Evolutionary conservation across 2,797 vertebrate genomes (phyloP), one percentile per base, ranked within the genome.

Genomic region (Brachyalestes nurse): DNA sequence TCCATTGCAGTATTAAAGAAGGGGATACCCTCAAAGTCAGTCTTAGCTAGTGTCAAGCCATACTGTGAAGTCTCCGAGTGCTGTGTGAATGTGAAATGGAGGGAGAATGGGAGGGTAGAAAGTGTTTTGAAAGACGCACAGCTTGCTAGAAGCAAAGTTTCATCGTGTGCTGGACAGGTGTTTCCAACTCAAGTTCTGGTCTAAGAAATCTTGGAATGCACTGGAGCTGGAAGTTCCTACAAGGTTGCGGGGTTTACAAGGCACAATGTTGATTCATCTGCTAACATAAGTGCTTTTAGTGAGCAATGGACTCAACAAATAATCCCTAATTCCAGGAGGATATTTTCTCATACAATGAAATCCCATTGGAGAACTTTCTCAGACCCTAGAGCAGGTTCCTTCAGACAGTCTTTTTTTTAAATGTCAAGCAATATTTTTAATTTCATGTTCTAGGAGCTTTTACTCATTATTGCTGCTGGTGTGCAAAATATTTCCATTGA

Each of bases 1-100:
- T 80, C 80, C 0, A 28, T 28, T 62, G 77, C 83, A 47, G 75
- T 75, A 74, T 86, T 80, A 64, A 82, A 82, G 64, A 53, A 53
- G 34, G 64, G 60, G 53, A 84, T 78, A 38, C 70, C 73, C 72
- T 79, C 25, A 78, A 83, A 81, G 71, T 57, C 21, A 17, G 38
- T 25, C 75, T 53, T 42, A 67, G 5, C 17, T 42, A 58, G 70
- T 42, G 21, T 74, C 61, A 66, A 40, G 62, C 25, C 21, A 8
- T 78, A 49, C 25, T 55, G 64, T 73, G 57, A 61, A 67, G 79
- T 73, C 81, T 6, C 47, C 2, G 67, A 82, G 61, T 78, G 28
- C 47, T 61, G 40, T 74, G 49, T 25, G 51, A 78, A 64, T 57
- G 40, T 40, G n/a, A 40, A 72, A 64, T 84, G 21, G 2, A 58